Conservation (phyloP, 2,113 vertebrate species). For the Conger conger region DNA sequence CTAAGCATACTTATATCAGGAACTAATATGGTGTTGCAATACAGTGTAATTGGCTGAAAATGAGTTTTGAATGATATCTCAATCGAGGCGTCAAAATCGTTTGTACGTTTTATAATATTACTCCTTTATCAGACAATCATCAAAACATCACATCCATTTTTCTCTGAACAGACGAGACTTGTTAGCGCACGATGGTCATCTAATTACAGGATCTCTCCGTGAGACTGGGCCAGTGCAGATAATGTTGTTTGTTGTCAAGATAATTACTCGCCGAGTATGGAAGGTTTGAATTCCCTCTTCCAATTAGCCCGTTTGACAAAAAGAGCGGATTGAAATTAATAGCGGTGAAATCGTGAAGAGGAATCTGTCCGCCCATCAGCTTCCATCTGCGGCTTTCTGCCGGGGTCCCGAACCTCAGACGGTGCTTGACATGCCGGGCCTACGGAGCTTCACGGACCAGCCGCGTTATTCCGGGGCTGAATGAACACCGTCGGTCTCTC, state of each 20-base stretch:
- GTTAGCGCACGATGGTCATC: not conserved
- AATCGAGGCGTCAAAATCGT: not conserved
- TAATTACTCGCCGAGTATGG: not conserved
- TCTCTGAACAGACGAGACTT: not conserved
- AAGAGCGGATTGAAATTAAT: not conserved
- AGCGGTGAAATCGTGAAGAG: not conserved
- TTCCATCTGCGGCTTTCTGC: not conserved
- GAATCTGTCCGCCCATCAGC: not conserved
- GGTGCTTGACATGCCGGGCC: not conserved
- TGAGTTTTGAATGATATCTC: not conserved
- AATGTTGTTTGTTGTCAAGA: not conserved
- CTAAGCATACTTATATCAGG: too few relatives aligned
- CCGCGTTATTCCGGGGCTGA: constrained; percentile 23
- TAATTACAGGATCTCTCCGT: not conserved
- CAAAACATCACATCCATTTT: not conserved
- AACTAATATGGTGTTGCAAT: not conserved
- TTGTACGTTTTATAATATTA: not conserved
- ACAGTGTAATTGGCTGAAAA: not conserved
- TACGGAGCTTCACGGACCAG: constrained; percentile 18
- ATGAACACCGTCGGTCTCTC: constrained; percentile 28
- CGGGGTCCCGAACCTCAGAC: not conserved
- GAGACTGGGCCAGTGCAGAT: not conserved
- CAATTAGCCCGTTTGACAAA: not conserved
- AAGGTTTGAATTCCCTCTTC: not conserved
- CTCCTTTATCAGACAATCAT: not conserved